Conservation (phyloP, 2,797 vertebrate species). For the Perodicticus potto region DNA sequence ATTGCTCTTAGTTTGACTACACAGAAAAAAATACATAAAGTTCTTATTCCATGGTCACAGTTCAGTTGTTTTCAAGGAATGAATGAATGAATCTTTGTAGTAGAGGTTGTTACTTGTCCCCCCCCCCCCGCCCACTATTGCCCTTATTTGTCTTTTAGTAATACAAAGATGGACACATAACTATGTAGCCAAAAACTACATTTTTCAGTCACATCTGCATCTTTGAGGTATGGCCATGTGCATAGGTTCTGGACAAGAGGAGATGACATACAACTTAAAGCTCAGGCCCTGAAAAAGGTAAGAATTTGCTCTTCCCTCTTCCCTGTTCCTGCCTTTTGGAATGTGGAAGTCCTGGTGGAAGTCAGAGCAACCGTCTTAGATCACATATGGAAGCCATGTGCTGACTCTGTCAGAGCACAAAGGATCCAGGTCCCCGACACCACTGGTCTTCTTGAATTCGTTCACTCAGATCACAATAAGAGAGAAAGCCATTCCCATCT, state of each 20-base stretch:
- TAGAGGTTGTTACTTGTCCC: background rate
- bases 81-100: background rate
- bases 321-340: background rate
- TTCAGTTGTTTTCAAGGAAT: conserved; percentile 22
- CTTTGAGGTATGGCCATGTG: background rate
- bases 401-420: background rate
- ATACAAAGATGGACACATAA: background rate
- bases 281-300: background rate
- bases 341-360: background rate
- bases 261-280: background rate
- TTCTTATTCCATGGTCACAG: conserved; percentile 2
- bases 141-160: conserved; percentile 15
- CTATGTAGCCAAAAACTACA: background rate
- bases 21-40: background rate
- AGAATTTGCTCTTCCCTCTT: background rate
- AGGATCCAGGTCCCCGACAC: background rate
- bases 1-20: background rate
- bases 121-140: background rate
- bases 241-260: background rate
- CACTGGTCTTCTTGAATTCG: background rate
- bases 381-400: background rate
- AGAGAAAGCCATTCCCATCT: conserved; percentile 37
- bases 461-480: conserved; percentile 30
- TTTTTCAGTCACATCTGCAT: background rate
- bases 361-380: background rate